A percentile compares a stretch with the other conserved stretches of the same genome.
These are phyloP conservation scores for Bradypodion ventrale DNA, from an alignment of 2,797 vertebrate species.

Conservation along the genomic window DNA sequence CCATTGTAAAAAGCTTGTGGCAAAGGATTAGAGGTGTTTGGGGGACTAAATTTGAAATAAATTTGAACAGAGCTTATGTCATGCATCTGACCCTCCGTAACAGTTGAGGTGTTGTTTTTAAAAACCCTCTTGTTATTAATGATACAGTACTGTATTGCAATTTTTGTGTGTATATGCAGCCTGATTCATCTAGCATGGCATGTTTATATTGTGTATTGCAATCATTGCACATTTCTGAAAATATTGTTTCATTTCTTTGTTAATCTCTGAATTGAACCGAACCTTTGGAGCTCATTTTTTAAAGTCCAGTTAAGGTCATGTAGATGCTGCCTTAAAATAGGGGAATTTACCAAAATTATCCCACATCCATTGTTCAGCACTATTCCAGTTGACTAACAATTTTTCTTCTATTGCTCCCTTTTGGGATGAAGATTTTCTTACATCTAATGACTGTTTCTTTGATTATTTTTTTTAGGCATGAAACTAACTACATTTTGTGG, in stretches of 20 bases:
- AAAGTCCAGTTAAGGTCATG: slow-evolving; percentile 28
- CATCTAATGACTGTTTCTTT: slow-evolving; percentile 78
- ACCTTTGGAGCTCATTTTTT: slow-evolving; percentile 26
- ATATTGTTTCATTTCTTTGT: slow-evolving; percentile 3
- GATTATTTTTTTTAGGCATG: slow-evolving; percentile 91
- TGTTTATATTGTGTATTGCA: slow-evolving; percentile 47
- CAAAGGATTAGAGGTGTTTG: neutral
- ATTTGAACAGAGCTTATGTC: neutral
- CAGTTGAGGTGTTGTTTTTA: neutral
- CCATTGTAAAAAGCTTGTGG: neutral
- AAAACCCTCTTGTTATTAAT: neutral
- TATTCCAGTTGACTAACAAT: slow-evolving; percentile 77
- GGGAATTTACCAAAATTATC: slow-evolving; percentile 58
- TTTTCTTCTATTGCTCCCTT: slow-evolving; percentile 74
- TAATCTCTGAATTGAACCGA: slow-evolving; percentile 33
- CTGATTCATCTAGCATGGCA: slow-evolving; percentile 58
- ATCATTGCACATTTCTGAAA: slow-evolving; percentile 42
- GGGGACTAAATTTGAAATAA: neutral
- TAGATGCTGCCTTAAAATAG: neutral
- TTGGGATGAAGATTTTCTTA: slow-evolving; percentile 77
- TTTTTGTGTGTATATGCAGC: slow-evolving; percentile 41
- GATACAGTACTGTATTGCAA: neutral
- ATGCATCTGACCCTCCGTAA: neutral
- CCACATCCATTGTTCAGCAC: slow-evolving; percentile 82
- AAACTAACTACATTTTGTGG: slow-evolving; percentile 86